A percentile compares a stretch with the other conserved stretches of the same genome.
phyloP scores from a whole-genome alignment of 2,888 invertebrate species.

The Anodontia alba region DNA sequence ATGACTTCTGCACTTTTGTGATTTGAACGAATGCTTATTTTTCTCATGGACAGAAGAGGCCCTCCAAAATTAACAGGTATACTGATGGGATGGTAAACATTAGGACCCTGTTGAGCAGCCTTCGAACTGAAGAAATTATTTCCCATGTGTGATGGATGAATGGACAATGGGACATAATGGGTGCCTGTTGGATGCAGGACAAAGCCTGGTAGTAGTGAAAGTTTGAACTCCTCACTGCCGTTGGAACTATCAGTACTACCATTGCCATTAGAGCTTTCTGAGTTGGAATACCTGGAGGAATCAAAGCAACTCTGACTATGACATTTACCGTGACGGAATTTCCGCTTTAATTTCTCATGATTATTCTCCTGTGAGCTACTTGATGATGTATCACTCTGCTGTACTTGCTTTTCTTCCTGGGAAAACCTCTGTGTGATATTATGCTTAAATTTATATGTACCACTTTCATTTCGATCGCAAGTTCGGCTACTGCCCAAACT shows the following conservation, averaged over 20 bases:
- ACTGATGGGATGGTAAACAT: slow-evolving; percentile 81
- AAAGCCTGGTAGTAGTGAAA: slow-evolving; percentile 90
- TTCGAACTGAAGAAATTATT: slow-evolving; percentile 78
- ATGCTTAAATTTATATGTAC: slow-evolving; percentile 95
- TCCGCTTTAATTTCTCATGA: slow-evolving; percentile 54
- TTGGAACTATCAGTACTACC: slow-evolving; percentile 34
- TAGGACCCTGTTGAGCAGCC: slow-evolving; percentile 35
- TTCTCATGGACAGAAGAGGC: slow-evolving; percentile 63
- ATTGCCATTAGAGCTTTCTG: slow-evolving; percentile 63
- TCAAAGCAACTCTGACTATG: slow-evolving; percentile 55
- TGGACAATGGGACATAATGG: slow-evolving; percentile 92
- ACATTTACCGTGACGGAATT: slow-evolving; percentile 51
- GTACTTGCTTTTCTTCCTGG: slow-evolving; percentile 82
- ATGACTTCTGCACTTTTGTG: background rate
- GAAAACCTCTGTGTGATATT: slow-evolving; percentile 95
- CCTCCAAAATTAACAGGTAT: slow-evolving; percentile 82
- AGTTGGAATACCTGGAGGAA: slow-evolving; percentile 61
- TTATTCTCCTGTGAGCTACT: slow-evolving; percentile 60
- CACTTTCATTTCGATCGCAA: slow-evolving; percentile 35
- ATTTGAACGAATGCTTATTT: slow-evolving; percentile 25
- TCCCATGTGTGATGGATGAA: slow-evolving; percentile 82
- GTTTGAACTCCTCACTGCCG: slow-evolving; percentile 39
- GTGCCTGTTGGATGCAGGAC: slow-evolving; percentile 95
- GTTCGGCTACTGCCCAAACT: background rate
- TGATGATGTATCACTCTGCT: slow-evolving; percentile 63